A percentile compares a stretch with the other conserved stretches of the same genome.
These are phyloP conservation scores for Drosophila auraria DNA, from an alignment of 1,140 invertebrate species.

Conservation along the genomic window DNA sequence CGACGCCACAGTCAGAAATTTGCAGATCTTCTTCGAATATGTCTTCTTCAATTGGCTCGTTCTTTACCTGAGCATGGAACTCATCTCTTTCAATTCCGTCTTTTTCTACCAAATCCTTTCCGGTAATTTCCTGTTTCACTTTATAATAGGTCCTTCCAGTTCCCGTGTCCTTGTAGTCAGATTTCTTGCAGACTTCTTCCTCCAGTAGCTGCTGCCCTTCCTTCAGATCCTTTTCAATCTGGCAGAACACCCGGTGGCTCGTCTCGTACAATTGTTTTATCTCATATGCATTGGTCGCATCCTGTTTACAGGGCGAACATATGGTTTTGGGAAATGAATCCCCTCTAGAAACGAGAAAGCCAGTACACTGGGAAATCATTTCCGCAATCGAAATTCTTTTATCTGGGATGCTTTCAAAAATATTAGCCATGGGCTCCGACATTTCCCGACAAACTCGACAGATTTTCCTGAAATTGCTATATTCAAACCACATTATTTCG, in stretches of 20 bases:
- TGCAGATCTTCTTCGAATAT: too few relatives aligned
- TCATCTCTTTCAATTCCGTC: too few relatives aligned
- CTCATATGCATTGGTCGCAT: neutral
- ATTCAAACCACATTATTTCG: too few relatives aligned
- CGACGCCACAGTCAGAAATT: too few relatives aligned
- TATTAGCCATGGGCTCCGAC: neutral
- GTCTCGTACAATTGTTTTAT: neutral
- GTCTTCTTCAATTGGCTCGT: too few relatives aligned
- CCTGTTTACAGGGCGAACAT: neutral
- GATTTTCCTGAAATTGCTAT: neutral
- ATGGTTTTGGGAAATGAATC: neutral
- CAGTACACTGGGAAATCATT: slow-evolving; percentile 1
- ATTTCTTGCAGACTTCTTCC: neutral
- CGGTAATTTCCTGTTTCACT: too few relatives aligned
- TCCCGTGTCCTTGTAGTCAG: neutral
- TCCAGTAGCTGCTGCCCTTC: neutral
- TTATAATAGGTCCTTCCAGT: too few relatives aligned
- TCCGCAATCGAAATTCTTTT: neutral
- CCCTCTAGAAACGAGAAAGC: neutral
- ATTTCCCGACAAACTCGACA: too few relatives aligned
- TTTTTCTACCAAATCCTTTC: too few relatives aligned
- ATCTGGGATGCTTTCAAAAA: neutral
- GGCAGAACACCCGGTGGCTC: neutral
- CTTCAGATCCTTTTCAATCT: neutral
- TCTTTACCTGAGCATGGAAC: too few relatives aligned